phyloP scores from a whole-genome alignment of 2,888 invertebrate genomes.

The Heteropelma amictum region DNA sequence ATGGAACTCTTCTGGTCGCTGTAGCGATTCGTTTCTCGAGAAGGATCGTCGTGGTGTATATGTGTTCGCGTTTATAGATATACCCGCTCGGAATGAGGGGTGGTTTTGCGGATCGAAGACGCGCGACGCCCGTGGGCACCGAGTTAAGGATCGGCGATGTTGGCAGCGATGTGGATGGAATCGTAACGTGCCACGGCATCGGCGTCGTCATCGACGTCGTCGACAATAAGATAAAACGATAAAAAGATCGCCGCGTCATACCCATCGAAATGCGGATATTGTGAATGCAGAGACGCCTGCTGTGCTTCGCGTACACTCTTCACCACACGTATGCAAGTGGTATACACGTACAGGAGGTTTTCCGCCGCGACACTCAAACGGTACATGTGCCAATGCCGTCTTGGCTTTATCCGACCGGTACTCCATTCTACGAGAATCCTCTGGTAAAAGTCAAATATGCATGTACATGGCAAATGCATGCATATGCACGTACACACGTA shows the following conservation, averaged over 20 bases:
- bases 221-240: slow-evolving; percentile 56
- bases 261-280: slow-evolving; percentile 58
- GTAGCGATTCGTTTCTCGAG: slow-evolving; percentile 15
- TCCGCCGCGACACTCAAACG: slow-evolving; percentile 4
- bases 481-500: too few species aligned
- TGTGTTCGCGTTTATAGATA: background rate
- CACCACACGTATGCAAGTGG: background rate
- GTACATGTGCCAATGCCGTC: slow-evolving; percentile 16
- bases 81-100: background rate
- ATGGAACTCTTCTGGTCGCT: background rate
- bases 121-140: slow-evolving; percentile 40
- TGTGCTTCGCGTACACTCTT: background rate
- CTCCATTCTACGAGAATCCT: slow-evolving; percentile 8
- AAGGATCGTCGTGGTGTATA: background rate
- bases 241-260: slow-evolving; percentile 62
- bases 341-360: background rate
- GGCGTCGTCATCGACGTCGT: slow-evolving; percentile 14
- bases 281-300: slow-evolving; percentile 29
- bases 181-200: slow-evolving; percentile 32
- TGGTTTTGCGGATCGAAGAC: slow-evolving; percentile 33
- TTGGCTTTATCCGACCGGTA: slow-evolving; percentile 28
- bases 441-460: background rate
- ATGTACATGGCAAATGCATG: background rate
- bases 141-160: slow-evolving; percentile 52
- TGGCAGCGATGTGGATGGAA: slow-evolving; percentile 51